phyloP scores from a whole-genome alignment of 2,888 invertebrate genomes.

The Dichetophora obliterata region DNA sequence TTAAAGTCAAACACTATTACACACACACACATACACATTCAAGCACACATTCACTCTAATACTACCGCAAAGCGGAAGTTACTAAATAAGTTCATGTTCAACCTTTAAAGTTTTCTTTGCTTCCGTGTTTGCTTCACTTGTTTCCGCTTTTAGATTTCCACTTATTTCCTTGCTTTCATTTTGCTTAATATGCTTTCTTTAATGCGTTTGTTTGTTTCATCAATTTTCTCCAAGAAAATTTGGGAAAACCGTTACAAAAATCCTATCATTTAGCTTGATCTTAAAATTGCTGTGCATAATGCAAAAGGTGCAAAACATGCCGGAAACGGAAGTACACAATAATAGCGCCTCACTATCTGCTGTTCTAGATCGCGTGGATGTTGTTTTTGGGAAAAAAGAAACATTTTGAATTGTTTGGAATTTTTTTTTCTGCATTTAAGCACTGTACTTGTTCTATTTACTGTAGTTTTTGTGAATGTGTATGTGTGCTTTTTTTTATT shows the following conservation, averaged over 20 bases:
- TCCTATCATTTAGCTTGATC: background rate
- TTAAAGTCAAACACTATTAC: too few species aligned
- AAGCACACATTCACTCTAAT: too few species aligned
- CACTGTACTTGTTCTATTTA: background rate
- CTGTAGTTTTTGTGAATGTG: background rate
- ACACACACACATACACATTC: too few species aligned
- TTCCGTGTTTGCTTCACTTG: slow-evolving; percentile 2
- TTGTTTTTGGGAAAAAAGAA: background rate
- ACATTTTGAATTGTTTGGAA: background rate
- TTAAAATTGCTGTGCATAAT: background rate
- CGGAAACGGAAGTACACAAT: background rate
- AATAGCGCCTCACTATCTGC: background rate
- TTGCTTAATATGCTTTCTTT: background rate
- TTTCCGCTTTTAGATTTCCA: background rate
- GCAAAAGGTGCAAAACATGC: background rate
- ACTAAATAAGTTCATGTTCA: slow-evolving; percentile 8
- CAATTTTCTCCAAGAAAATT: background rate
- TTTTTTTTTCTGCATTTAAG: background rate
- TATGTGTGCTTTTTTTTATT: background rate
- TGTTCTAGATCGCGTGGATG: background rate
- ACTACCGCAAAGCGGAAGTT: background rate
- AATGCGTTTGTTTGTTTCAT: background rate
- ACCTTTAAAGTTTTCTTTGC: slow-evolving; percentile 14
- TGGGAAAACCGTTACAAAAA: background rate
- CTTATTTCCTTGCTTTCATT: background rate